Evolutionary conservation across 2,888 invertebrate genomes (phyloP), one percentile per base, ranked within the genome.

Genomic region (Ctenicera cuprea): DNA sequence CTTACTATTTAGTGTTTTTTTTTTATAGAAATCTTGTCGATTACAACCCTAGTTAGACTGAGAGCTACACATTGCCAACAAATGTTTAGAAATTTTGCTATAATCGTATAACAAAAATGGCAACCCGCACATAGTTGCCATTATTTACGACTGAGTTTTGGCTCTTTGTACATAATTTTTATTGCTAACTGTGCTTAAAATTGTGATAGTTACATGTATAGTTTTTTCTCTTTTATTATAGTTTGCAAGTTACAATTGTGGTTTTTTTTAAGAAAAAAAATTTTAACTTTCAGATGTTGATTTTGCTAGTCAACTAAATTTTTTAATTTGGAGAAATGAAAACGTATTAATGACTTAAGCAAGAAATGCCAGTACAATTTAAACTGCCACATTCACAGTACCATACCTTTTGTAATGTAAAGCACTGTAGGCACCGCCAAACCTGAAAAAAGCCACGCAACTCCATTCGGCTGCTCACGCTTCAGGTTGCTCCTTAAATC

Each of bases 191-290:
- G 45, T 45, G 62, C 62, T 63, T 63, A 43, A 67, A 45, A 67
- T 33, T 67, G 67, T 67, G 67, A 67, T 67, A 67, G 67, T 43
- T 65, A 30, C 20, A 50, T 22, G 33, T 65, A 50, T 45, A 63
- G 30, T 48, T 48, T 30, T 26, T 12, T 26, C 5, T 20, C 26
- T 3, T 26, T 52, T 59, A 59, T 1, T 37, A 30, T 54, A 30
- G 45, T n/a, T 54, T 30, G 26, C 26, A 54, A 7, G 3, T 45
- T 45, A 14, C 16, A 50, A 16, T 50, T 26, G 22, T 30, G 43
- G n/a, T n/a, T n/a, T n/a, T n/a, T n/a, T n/a, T 11, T 48, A 48
- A 22, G 12, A 37, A 50, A 37, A 50, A 18, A 18, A 33, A 30
- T 45, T 48, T 50, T 37, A 43, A n/a, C 12, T 63, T 63, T 22